Evolutionary conservation across 2,888 invertebrate genomes (phyloP), one percentile per base, ranked within the genome.

Genomic region (Drymonia ruficornis): DNA sequence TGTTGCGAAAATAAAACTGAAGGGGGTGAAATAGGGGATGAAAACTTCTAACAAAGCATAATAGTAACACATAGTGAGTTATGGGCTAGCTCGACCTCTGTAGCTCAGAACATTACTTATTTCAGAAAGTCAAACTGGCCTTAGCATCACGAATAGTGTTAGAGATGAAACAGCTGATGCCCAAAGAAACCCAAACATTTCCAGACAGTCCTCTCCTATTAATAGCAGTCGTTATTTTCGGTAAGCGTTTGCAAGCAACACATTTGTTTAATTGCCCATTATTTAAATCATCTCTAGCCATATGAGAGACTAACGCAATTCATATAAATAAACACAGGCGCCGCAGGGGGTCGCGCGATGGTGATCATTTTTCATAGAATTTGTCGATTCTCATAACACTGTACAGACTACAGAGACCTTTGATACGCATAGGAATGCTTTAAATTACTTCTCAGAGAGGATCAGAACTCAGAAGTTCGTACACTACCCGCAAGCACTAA

Each of bases 301-400:
- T 53, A 58, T 65, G 58, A 63, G 67, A 65, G 61, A 69, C 51
- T 65, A 63, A 49, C 53, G 57, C 56, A 49, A 63, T 64, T 58
- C 65, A 44, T 72, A 78, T 75, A 74, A 78, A 79, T 76, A 78
- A 78, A 77, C 68, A 71, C 72, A 67, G 66, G 56, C 77, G 57
- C 73, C 56, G 75, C 77, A 75, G 83, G 83, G 72, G 82, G 82
- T 75, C 76, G 44, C 51, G 58, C 55, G 56, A 63, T 28, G 42
- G 47, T 50, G 50, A 57, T 51, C 13, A 57, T 55, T 59, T 57
- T 64, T 59, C 59, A 67, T 65, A 61, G 58, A 67, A 60, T 60
- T 67, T 31, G 63, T 61, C 52, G 52, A 63, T 53, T 50, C 58
- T 66, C 53, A 53, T 51, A 56, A 13, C 19, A 40, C 8, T 50